Percentiles rank a stretch among this genome's conserved stretches.
phyloP scores from a whole-genome alignment of 2,797 vertebrate species.

The Ctenopoma multispine region DNA sequence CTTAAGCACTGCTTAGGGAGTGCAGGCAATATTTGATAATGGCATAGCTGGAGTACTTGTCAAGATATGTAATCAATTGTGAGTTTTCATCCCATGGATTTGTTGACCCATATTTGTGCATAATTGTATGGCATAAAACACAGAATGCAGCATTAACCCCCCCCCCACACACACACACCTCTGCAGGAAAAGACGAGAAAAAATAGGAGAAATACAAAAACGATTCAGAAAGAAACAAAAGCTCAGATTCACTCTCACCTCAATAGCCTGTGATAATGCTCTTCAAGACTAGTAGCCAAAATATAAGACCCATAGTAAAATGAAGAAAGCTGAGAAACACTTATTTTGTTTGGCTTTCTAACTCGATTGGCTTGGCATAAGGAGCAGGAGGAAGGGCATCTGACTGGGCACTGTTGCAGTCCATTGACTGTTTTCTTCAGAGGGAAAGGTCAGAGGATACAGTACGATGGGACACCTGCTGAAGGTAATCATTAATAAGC shows the following conservation, averaged over 20 bases:
- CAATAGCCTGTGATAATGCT: constrained; percentile 6
- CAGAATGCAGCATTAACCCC: constrained; percentile 30
- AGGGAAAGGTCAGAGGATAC: constrained; percentile 85
- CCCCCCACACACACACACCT: too few species aligned
- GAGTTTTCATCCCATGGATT: constrained; percentile 45
- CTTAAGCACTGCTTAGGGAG: constrained; percentile 55
- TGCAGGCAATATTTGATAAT: constrained; percentile 62
- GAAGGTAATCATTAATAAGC: constrained; percentile 82
- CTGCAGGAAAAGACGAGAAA: constrained; percentile 16
- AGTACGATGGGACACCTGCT: constrained; percentile 77
- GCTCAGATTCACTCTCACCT: constrained; percentile 7
- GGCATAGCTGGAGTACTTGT: constrained; percentile 54
- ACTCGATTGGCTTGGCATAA: constrained; percentile 53
- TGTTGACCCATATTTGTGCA: constrained; percentile 58
- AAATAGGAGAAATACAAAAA: constrained; percentile 13
- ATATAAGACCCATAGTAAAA: constrained; percentile 23
- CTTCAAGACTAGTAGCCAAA: constrained; percentile 29
- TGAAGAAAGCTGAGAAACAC: constrained; percentile 19
- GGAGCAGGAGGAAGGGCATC: constrained; percentile 66
- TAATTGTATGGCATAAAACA: constrained; percentile 40
- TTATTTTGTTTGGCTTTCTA: constrained; percentile 49
- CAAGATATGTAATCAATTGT: constrained; percentile 61
- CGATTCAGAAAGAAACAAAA: constrained; percentile 31
- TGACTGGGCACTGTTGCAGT: constrained; percentile 80
- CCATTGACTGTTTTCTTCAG: constrained; percentile 84